Evolutionary conservation across 2,797 vertebrate species (phyloP).

Genomic region (Hylomyscus alleni): DNA sequence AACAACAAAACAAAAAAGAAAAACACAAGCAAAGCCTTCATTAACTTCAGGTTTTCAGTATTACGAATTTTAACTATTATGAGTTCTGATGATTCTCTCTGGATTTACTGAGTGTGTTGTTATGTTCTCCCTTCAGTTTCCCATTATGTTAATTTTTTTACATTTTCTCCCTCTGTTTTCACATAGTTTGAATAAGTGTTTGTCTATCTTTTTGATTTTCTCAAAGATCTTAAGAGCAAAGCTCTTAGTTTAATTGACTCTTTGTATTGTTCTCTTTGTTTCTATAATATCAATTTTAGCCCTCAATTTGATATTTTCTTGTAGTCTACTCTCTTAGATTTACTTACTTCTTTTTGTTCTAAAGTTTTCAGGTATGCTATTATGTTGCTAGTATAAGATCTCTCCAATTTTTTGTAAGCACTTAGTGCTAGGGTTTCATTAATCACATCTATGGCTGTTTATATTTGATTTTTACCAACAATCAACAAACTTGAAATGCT

Average conservation of each 20-base stretch:
- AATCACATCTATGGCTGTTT: neutral
- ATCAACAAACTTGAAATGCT: neutral
- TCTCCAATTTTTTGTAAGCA: neutral
- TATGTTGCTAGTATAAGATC: neutral
- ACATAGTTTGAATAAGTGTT: neutral
- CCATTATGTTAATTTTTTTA: neutral
- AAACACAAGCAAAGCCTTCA: too few relatives aligned
- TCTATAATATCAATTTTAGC: neutral
- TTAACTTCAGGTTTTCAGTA: neutral
- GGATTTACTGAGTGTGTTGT: neutral
- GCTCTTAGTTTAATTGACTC: neutral
- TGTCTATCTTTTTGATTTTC: too few relatives aligned
- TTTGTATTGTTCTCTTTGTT: neutral
- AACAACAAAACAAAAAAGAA: too few relatives aligned
- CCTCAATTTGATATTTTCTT: neutral
- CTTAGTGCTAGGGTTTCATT: neutral
- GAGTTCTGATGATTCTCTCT: neutral
- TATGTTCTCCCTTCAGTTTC: neutral
- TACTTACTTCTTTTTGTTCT: neutral
- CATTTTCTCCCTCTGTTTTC: neutral
- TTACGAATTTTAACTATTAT: neutral
- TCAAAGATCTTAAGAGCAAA: too few relatives aligned
- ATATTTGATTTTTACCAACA: neutral
- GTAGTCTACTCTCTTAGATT: neutral
- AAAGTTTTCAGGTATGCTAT: neutral